Base-by-base conservation (phyloP, 1,140 invertebrate species). In the Zaprionus ornatus region DNA sequence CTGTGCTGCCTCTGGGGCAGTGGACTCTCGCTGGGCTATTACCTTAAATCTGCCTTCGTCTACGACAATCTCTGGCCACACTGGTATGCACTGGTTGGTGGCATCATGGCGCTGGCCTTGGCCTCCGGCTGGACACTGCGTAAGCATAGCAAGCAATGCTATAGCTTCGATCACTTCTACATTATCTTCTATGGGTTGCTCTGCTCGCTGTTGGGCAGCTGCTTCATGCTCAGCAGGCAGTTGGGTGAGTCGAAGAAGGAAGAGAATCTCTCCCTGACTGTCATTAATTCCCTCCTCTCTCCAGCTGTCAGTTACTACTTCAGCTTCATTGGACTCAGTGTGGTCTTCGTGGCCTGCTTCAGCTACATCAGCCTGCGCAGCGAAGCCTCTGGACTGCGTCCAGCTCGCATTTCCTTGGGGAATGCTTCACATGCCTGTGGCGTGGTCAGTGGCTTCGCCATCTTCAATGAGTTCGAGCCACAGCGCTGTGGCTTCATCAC, bases 401-500 rank as follows among this genome's bases (percentile, higher is more conserved):
- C 91, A 0, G 75, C 84, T 0, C 60, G 82, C 13, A 81, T 91
- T 9, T 82, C 87, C 0, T n/a, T 90, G 6, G 91, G 74, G 7
- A 91, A 92, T 72, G 73, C 84, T 0, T 48, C 72, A 0, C 80
- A 91, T 52, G 77, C 80, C 9, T 56, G 74, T 9, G 91, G 91
- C 17, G 29, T 92, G 42, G 59, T 67, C 45, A 45, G 37, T 6
- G 91, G 91, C 12, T 92, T 92, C 48, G 32, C 71, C n/a, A 29
- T 86, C n/a, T 92, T 92, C 57, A 91, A 92, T 27, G 91, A 92
- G 57, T 80, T 92, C 45, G 87, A 92, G 56, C 81, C 91, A 17
- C 75, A 80, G 23, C 68, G 56, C 0, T 73, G 84, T 40, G 91
- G 83, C 15, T 54, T 91, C 23, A 77, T 91, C 17, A 65, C 56